Evolutionary conservation across 2,888 invertebrate species (phyloP).

Genomic region (Aspidiotus destructor): DNA sequence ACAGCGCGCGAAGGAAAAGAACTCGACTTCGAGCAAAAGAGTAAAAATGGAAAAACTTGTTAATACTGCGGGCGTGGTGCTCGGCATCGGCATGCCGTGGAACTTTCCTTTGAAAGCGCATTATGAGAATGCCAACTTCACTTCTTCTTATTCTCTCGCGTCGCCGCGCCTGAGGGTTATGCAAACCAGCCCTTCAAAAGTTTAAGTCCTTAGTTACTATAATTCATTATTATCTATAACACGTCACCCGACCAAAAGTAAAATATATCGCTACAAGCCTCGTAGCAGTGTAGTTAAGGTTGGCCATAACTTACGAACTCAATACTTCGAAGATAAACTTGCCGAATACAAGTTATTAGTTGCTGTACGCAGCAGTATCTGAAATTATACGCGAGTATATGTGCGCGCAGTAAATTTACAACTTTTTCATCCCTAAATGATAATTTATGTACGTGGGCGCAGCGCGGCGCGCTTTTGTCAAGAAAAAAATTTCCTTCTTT

Average conservation of each 20-base stretch:
- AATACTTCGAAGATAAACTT: conserved; percentile 32
- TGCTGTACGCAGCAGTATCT: conserved; percentile 19
- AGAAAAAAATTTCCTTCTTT: too few relatives aligned
- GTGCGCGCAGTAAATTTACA: conserved; percentile 21
- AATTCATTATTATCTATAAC: conserved; percentile 31
- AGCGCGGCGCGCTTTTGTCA: too few relatives aligned
- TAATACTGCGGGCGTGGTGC: conserved; percentile 22
- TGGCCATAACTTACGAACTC: conserved; percentile 32
- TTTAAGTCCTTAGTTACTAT: conserved; percentile 31
- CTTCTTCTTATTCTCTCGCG: conserved; percentile 27
- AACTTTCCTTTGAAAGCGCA: conserved; percentile 11
- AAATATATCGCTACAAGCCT: conserved; percentile 30
- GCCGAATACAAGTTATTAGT: conserved; percentile 32
- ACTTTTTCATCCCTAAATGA: conserved; percentile 6
- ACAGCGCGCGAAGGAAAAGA: too few relatives aligned
- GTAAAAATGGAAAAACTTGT: conserved; percentile 20
- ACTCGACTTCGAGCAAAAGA: too few relatives aligned
- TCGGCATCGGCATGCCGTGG: not conserved
- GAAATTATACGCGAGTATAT: conserved; percentile 15
- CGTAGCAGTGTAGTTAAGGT: conserved; percentile 32
- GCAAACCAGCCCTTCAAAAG: conserved; percentile 32
- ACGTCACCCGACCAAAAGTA: conserved; percentile 29
- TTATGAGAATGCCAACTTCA: conserved; percentile 28
- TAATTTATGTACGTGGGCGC: too few relatives aligned
- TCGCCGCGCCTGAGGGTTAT: conserved; percentile 30